A percentile compares a stretch with the other conserved stretches of the same genome.
Evolutionary conservation across 2,797 vertebrate species (phyloP).

Genomic region (Trachops cirrhosus): DNA sequence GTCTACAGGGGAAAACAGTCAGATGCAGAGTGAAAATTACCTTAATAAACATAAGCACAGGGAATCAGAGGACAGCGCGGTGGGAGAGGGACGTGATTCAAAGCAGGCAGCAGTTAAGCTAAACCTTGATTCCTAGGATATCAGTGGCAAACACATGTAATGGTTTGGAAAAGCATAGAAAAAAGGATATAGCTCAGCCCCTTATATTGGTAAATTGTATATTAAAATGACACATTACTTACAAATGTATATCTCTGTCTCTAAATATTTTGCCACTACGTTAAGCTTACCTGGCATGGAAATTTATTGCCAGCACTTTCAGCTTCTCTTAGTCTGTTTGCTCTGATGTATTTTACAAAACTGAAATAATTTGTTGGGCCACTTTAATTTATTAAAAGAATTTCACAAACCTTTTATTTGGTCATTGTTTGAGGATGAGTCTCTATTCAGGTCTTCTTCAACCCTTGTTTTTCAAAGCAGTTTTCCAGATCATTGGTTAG

Average conservation of each 20-base stretch:
- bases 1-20: background rate
- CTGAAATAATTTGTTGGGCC: background rate
- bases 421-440: background rate
- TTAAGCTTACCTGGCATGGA: background rate
- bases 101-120: background rate
- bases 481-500: background rate
- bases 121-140: background rate
- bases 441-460: background rate
- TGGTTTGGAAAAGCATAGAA: background rate
- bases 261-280: background rate
- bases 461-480: background rate
- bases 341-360: background rate
- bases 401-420: background rate
- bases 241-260: background rate
- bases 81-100: background rate
- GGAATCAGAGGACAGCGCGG: background rate
- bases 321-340: background rate
- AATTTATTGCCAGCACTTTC: background rate
- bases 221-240: background rate
- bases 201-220: background rate
- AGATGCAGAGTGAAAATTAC: background rate
- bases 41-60: background rate
- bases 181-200: background rate
- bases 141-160: background rate
- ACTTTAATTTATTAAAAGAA: background rate